Evolutionary conservation across 2,797 vertebrate genomes (phyloP).

Genomic region (Ambastaia sidthimunki): DNA sequence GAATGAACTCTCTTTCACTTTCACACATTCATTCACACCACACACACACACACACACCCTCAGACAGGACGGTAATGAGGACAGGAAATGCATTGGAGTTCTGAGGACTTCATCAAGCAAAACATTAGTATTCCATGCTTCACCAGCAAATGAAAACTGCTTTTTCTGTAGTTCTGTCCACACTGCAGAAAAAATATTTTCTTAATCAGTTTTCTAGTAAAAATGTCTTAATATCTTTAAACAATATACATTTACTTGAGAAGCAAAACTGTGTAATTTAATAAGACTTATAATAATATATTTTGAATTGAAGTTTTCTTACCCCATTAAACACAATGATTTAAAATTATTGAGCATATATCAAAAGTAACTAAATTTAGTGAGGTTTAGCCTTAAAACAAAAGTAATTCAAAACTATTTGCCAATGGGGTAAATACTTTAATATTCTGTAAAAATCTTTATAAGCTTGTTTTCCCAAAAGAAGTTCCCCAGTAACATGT

Average conservation of each 20-base stretch:
- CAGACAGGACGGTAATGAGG: constrained; percentile 34
- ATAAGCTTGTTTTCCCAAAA: not conserved
- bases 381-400: not conserved
- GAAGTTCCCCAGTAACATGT: not conserved
- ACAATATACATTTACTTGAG: too few species aligned
- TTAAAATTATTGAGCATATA: too few species aligned
- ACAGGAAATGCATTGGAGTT: constrained; percentile 42
- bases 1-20: constrained; percentile 49
- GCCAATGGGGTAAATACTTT: not conserved
- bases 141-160: constrained; percentile 6
- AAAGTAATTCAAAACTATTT: not conserved
- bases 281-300: too few species aligned
- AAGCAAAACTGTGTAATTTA: too few species aligned
- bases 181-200: not conserved
- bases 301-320: too few species aligned
- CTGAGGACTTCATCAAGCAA: constrained; percentile 38
- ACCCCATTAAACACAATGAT: too few species aligned
- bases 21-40: constrained; percentile 22
- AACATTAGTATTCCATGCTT: constrained; percentile 33
- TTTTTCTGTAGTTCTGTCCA: constrained; percentile 22
- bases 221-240: not conserved
- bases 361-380: too few species aligned
- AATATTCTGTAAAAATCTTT: not conserved
- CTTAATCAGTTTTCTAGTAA: not conserved
- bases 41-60: constrained; percentile 36